Evolutionary conservation across 1,140 invertebrate species (phyloP).

Genomic region (Brachionus calyciflorus): DNA sequence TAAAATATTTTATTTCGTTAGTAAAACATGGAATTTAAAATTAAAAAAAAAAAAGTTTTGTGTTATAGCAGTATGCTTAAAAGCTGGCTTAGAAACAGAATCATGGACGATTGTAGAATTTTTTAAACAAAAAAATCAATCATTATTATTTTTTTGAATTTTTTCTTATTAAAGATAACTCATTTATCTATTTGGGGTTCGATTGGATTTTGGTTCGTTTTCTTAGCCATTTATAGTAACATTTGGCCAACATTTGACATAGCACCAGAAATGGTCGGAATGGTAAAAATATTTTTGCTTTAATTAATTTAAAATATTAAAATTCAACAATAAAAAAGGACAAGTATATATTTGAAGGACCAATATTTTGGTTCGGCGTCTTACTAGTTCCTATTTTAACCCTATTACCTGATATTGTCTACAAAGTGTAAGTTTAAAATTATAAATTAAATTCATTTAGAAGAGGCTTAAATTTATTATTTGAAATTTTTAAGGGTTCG

Average conservation of each 20-base stretch:
- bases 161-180: conserved; percentile 63
- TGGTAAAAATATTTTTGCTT: conserved; percentile 74
- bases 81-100: conserved; percentile 90
- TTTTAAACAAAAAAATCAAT: background rate
- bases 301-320: conserved; percentile 63
- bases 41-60: too few species aligned
- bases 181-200: conserved; percentile 88
- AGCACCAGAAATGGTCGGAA: conserved; percentile 81
- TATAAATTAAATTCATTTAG: background rate
- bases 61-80: conserved; percentile 91
- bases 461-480: conserved; percentile 3
- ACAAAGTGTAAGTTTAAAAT: conserved; percentile 21
- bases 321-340: conserved; percentile 52
- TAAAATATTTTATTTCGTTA: too few species aligned
- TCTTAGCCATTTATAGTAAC: conserved; percentile 84
- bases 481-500: conserved; percentile 66
- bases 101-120: conserved; percentile 73
- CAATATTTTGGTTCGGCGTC: conserved; percentile 88
- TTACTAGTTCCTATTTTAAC: conserved; percentile 81
- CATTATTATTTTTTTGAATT: background rate
- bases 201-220: conserved; percentile 86
- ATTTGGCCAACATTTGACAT: conserved; percentile 77
- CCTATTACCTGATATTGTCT: conserved; percentile 78
- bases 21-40: too few species aligned
- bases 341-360: conserved; percentile 50